Percentiles rank a stretch among this genome's conserved stretches.
These are phyloP conservation scores for Cephus nigrinus DNA, from an alignment of 2,888 invertebrate genomes.

Conservation along the genomic window DNA sequence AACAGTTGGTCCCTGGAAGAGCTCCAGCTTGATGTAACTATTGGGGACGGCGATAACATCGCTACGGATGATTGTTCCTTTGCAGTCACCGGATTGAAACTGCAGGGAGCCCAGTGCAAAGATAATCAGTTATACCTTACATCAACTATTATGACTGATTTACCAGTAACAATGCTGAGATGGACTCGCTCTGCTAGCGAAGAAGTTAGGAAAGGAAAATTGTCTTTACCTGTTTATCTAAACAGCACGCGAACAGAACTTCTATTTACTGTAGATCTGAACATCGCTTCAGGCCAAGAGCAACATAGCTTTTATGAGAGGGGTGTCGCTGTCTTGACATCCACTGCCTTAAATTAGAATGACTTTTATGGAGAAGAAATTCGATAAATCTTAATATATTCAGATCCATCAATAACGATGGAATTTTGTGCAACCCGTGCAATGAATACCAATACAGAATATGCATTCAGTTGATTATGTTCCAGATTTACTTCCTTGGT, in stretches of 20 bases:
- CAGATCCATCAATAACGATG: neutral
- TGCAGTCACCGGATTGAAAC: conserved; percentile 84
- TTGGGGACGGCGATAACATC: conserved; percentile 70
- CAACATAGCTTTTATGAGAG: conserved; percentile 98
- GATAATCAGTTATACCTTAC: conserved; percentile 91
- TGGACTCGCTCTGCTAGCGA: conserved; percentile 81
- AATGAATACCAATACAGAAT: neutral
- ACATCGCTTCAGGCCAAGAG: conserved; percentile 90
- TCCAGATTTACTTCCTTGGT: neutral
- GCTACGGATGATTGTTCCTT: conserved; percentile 75
- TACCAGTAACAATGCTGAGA: conserved; percentile 87
- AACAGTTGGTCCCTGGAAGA: conserved; percentile 98
- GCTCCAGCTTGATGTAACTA: conserved; percentile 84
- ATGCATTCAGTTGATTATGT: neutral
- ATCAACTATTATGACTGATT: conserved; percentile 94
- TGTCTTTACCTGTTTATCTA: conserved; percentile 95
- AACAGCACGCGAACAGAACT: conserved; percentile 96
- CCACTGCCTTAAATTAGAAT: conserved; percentile 85
- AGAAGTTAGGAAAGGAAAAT: conserved; percentile 71
- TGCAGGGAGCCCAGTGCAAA: conserved; percentile 96
- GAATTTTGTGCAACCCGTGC: neutral
- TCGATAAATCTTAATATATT: neutral
- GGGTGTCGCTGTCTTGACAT: conserved; percentile 96
- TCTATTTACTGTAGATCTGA: conserved; percentile 94
- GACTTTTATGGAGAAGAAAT: neutral